Conservation (phyloP, 1,140 invertebrate species). For the Drosophila nannoptera region DNA sequence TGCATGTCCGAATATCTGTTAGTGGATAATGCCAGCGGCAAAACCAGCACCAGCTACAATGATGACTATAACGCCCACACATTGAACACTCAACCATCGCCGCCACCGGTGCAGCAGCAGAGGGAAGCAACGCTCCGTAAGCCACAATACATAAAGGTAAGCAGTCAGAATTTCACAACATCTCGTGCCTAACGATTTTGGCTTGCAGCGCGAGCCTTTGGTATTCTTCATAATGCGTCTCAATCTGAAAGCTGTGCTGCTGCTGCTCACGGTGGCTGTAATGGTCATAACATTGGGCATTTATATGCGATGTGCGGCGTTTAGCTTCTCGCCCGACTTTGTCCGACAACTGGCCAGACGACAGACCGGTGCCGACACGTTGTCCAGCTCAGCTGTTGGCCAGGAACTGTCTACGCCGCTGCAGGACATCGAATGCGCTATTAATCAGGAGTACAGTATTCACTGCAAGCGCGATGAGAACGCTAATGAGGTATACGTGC, state of each 20-base stretch:
- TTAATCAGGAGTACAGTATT: constrained; percentile 93
- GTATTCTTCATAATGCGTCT: constrained; percentile 81
- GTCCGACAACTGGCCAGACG: constrained; percentile 48
- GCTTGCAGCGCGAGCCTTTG: constrained; percentile 63
- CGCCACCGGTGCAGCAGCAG: constrained; percentile 21
- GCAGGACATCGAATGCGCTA: constrained; percentile 92
- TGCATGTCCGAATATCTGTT: constrained; percentile 41
- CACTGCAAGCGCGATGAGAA: constrained; percentile 90
- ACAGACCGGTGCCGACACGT: constrained; percentile 3
- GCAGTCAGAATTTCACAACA: background rate
- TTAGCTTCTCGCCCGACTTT: constrained; percentile 69
- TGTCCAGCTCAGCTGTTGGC: constrained; percentile 4
- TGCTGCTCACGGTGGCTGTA: constrained; percentile 79
- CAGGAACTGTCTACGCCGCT: constrained; percentile 34
- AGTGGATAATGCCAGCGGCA: constrained; percentile 19
- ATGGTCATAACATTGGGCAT: constrained; percentile 80
- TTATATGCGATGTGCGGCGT: constrained; percentile 81
- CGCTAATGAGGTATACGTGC: constrained; percentile 92
- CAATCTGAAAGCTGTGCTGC: constrained; percentile 81
- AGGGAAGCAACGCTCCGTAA: constrained; percentile 33
- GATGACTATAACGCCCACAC: constrained; percentile 30
- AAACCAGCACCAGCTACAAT: constrained; percentile 10
- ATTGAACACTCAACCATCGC: constrained; percentile 23
- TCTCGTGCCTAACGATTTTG: background rate
- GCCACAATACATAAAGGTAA: constrained; percentile 39